Base-by-base conservation (phyloP, 2,113 vertebrate genomes). In the Todiramphus chloris region DNA sequence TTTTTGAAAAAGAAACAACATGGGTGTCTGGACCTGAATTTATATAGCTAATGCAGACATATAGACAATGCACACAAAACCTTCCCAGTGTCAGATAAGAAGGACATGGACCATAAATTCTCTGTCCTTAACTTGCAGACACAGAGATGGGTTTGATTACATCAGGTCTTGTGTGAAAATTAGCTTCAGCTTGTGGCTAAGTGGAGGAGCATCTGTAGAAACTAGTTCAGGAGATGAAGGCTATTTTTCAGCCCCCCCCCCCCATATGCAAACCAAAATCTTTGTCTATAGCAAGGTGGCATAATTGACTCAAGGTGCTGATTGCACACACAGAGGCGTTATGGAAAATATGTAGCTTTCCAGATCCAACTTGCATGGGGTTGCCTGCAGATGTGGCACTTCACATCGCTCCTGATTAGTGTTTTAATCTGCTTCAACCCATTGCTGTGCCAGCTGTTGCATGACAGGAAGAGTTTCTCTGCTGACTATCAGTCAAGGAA, bases 101-200 rank as follows among this genome's bases (percentile, higher is more conserved):
- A 88, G 94, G 96, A 76, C 72, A 59, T 6, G 24, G 92, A n/a
- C 76, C 70, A 81, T 96, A 97, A 96, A 96, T 96, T 91, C 85
- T 87, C 79, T 79, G 66, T 72, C 91, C 75, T 90, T 92, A 93
- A 91, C 89, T 87, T 78, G 91, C 55, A 93, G 86, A 87, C 84
- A 81, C 89, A 95, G 98, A 98, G 97, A 96, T 95, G 98, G 96
- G 98, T 98, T 98, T 97, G 93, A 98, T 98, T 98, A 98, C n/a
- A 86, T 77, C 75, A 89, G 92, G 94, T 94, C 77, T 88, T 96
- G 97, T 97, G 96, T 97, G 97, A 98, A 98, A 98, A 98, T 96
- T 93, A 98, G 95, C 98, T 96, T 82, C 98, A 97, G 97, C 94
- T 97, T 98, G 89, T 91, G 80, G 62, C 83, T 89, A 83, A 93